Evolutionary conservation across 2,888 invertebrate species (phyloP).

Genomic region (Thecophora atra): DNA sequence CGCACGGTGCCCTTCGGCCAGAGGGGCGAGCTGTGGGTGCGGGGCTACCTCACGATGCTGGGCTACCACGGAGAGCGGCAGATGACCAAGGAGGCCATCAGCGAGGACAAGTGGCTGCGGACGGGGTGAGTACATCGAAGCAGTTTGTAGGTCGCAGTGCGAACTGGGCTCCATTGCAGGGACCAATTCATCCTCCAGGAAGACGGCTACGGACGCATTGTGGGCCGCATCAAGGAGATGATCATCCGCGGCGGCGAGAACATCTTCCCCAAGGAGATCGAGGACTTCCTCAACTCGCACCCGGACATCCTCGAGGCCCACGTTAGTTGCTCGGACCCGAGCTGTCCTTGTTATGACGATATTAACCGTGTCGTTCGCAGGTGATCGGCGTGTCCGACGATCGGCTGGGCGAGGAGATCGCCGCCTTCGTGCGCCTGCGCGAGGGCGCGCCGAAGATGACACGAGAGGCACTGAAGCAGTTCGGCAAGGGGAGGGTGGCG

Average conservation of each 20-base stretch:
- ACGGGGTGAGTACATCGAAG: constrained; percentile 70
- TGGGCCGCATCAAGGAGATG: constrained; percentile 80
- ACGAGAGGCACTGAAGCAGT: constrained; percentile 70
- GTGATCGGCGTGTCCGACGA: constrained; percentile 76
- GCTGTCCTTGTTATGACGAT: too few relatives aligned
- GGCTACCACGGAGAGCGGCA: constrained; percentile 79
- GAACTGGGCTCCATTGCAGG: constrained; percentile 42
- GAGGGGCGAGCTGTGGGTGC: constrained; percentile 77
- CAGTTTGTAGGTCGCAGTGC: not conserved
- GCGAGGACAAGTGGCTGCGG: constrained; percentile 76
- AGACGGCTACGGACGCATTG: constrained; percentile 75
- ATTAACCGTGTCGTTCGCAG: constrained; percentile 58
- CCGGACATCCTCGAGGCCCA: constrained; percentile 75
- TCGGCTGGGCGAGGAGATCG: constrained; percentile 78
- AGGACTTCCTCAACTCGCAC: constrained; percentile 76
- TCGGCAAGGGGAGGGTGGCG: constrained; percentile 76
- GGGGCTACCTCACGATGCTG: constrained; percentile 78
- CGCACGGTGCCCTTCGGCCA: constrained; percentile 73
- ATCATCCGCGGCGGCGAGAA: constrained; percentile 85
- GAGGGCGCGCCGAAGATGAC: constrained; percentile 64
- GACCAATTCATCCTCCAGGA: constrained; percentile 72
- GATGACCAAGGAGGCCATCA: constrained; percentile 75
- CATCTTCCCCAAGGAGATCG: constrained; percentile 82
- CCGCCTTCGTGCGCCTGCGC: constrained; percentile 71
- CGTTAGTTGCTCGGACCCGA: constrained; percentile 62